phyloP scores from a whole-genome alignment of 1,140 invertebrate genomes.

The Archegozetes longisetosus region DNA sequence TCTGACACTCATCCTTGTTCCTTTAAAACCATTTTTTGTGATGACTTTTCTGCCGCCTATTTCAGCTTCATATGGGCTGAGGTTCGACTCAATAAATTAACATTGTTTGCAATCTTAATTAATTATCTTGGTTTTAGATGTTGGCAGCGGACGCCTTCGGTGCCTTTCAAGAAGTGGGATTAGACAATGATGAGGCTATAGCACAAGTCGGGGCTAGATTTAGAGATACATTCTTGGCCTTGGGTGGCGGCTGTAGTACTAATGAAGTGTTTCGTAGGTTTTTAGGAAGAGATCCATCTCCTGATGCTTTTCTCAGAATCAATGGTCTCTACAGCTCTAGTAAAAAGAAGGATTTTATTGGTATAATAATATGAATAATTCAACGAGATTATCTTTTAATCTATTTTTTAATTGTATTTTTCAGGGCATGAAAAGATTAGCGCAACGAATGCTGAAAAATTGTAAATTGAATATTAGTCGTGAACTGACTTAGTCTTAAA shows the following conservation, averaged over 20 bases:
- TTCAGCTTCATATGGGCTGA: constrained; percentile 33
- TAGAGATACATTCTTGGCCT: constrained; percentile 63
- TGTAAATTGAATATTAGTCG: too few species aligned
- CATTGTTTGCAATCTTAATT: constrained; percentile 9
- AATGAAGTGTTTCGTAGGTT: constrained; percentile 74
- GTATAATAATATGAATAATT: too few species aligned
- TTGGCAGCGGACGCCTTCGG: constrained; percentile 73
- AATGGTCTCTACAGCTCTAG: constrained; percentile 6
- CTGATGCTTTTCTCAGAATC: constrained; percentile 48
- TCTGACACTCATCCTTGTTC: constrained; percentile 60
- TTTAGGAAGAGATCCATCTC: constrained; percentile 71
- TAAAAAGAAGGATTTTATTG: too few species aligned
- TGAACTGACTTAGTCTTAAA: too few species aligned
- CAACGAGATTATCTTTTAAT: too few species aligned
- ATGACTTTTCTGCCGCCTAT: constrained; percentile 30
- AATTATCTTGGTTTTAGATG: constrained; percentile 42
- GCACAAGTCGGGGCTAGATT: constrained; percentile 38
- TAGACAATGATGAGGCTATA: constrained; percentile 18
- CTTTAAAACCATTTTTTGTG: constrained; percentile 38
- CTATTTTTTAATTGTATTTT: too few species aligned
- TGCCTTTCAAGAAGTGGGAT: constrained; percentile 52
- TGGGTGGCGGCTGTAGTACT: constrained; percentile 57
- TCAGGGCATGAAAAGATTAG: too few species aligned
- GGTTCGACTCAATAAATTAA: constrained; percentile 20
- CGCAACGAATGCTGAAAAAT: too few species aligned